Percentiles rank a stretch among this genome's conserved stretches.
phyloP scores from a whole-genome alignment of 37 sponge, comb jelly and placozoan genomes.

The Ephydatia muelleri region DNA sequence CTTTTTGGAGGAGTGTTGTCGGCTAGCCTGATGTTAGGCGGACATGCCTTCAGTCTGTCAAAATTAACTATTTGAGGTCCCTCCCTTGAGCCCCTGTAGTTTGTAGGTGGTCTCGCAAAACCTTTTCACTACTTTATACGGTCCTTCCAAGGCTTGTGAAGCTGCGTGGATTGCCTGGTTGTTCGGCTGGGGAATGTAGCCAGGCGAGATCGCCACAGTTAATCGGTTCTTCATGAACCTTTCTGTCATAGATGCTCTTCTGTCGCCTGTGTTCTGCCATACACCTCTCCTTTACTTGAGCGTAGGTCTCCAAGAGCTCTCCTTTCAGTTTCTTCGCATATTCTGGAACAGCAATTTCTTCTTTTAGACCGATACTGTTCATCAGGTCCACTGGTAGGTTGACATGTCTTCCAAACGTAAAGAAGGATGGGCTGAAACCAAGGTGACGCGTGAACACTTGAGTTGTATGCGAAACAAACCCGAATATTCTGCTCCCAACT shows the following conservation, averaged over 20 bases:
- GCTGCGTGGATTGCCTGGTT: not conserved
- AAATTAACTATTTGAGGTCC: not conserved
- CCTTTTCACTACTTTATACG: not conserved
- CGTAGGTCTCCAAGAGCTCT: not conserved
- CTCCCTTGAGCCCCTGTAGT: not conserved
- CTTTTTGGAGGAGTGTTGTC: too few species aligned
- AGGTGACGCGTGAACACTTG: not conserved
- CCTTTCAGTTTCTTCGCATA: not conserved
- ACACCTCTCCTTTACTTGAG: not conserved
- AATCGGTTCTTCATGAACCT: too few species aligned
- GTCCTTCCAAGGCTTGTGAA: slow-evolving; percentile 7
- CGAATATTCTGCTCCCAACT: not conserved
- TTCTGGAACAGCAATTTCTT: not conserved
- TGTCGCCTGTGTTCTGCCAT: not conserved
- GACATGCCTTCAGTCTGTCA: too few species aligned
- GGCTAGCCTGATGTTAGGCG: too few species aligned
- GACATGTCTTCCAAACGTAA: too few species aligned
- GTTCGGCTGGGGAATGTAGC: not conserved
- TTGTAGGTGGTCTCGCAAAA: not conserved
- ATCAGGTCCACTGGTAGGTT: not conserved
- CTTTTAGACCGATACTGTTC: not conserved
- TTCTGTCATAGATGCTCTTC: too few species aligned
- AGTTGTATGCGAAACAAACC: not conserved
- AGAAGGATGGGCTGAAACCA: not conserved
- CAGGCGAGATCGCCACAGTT: not conserved